phyloP scores from a whole-genome alignment of 2,888 invertebrate species.

The Tolmerus cingulatus region DNA sequence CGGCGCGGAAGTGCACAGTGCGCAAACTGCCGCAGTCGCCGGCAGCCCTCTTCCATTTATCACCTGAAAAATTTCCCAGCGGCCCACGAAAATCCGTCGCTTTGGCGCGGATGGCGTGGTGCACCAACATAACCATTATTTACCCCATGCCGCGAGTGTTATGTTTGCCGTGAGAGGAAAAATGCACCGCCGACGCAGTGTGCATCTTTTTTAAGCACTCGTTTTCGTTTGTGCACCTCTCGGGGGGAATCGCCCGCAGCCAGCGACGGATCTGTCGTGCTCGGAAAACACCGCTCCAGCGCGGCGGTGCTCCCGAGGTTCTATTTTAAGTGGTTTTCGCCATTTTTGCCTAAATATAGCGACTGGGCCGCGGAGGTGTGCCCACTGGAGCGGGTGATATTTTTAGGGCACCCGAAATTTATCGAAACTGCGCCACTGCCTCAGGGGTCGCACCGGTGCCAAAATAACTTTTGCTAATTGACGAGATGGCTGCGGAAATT shows the following conservation, averaged over 20 bases:
- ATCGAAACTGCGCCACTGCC: neutral
- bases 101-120: neutral
- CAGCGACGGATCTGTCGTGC: neutral
- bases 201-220: neutral
- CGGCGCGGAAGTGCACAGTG: neutral
- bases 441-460: neutral
- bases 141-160: constrained; percentile 8
- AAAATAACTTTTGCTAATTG: neutral
- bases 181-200: neutral
- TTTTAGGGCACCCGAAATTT: neutral
- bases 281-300: neutral
- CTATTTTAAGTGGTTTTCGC: constrained; percentile 19
- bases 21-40: neutral
- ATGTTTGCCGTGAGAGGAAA: neutral
- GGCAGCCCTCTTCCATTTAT: neutral
- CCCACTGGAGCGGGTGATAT: neutral
- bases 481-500: neutral
- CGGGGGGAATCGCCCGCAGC: neutral
- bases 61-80: neutral
- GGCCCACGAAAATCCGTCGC: neutral
- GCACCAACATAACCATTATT: neutral
- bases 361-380: neutral
- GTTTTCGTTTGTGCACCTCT: neutral
- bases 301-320: neutral
- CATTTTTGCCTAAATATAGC: constrained; percentile 13